Evolutionary conservation across 2,888 invertebrate species (phyloP).

Genomic region (Conops quadrifasciatus): DNA sequence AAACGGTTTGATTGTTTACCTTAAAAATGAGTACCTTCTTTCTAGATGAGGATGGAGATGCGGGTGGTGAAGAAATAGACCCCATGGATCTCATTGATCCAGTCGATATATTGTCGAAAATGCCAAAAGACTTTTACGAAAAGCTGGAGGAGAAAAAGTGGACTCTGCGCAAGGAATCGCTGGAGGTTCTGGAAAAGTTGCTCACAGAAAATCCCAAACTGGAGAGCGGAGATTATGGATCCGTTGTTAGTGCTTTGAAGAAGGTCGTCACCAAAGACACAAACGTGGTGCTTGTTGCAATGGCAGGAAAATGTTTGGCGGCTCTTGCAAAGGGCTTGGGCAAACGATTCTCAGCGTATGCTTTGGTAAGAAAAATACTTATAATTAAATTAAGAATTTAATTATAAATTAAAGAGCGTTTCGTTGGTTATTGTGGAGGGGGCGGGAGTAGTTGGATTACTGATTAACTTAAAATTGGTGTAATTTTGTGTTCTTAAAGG

Average conservation of each 20-base stretch:
- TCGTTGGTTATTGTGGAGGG: neutral
- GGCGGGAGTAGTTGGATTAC: no score
- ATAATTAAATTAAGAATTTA: neutral
- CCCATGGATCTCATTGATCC: slow-evolving; percentile 91
- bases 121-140: slow-evolving; percentile 96
- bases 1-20: neutral
- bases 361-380: slow-evolving; percentile 64
- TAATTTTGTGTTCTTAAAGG: slow-evolving; percentile 52
- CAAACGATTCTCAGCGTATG: slow-evolving; percentile 86
- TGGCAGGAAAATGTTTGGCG: slow-evolving; percentile 84
- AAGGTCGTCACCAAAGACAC: slow-evolving; percentile 93
- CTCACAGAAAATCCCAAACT: slow-evolving; percentile 80
- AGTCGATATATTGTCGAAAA: slow-evolving; percentile 89
- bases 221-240: slow-evolving; percentile 92
- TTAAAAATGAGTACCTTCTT: neutral
- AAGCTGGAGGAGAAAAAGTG: slow-evolving; percentile 95
- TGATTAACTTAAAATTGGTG: neutral
- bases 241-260: slow-evolving; percentile 84
- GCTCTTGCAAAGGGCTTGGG: slow-evolving; percentile 86
- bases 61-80: slow-evolving; percentile 74
- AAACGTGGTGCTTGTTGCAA: slow-evolving; percentile 91
- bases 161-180: slow-evolving; percentile 93
- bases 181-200: slow-evolving; percentile 83
- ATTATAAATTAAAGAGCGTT: neutral
- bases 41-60: slow-evolving; percentile 68